Conservation (phyloP, 2,797 vertebrate species). For the Corythornis leucogaster region DNA sequence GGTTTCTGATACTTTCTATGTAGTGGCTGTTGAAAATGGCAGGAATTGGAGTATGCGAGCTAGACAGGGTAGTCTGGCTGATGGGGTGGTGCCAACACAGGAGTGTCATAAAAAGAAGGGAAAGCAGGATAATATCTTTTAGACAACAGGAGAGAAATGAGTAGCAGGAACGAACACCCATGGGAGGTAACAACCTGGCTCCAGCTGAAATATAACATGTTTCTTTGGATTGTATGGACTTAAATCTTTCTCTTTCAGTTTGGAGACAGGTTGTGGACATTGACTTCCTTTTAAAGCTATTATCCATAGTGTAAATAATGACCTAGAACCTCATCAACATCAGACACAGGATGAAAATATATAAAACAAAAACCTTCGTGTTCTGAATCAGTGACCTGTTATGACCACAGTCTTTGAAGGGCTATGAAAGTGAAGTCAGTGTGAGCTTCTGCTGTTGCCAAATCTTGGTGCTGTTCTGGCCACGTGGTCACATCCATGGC, state of each 20-base stretch:
- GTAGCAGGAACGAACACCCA: background rate
- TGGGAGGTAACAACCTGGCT: background rate
- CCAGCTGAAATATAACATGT: background rate
- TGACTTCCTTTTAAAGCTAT: background rate
- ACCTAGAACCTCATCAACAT: background rate
- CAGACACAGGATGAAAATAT: background rate
- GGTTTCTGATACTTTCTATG: background rate
- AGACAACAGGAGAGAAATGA: background rate
- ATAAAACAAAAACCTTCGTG: background rate
- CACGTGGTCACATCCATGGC: accelerated
- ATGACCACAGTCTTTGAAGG: background rate
- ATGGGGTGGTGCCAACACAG: background rate
- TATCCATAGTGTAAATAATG: background rate
- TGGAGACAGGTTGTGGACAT: background rate
- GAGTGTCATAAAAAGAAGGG: background rate
- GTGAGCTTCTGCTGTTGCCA: background rate
- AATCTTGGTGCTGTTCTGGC: background rate
- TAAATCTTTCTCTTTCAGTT: background rate
- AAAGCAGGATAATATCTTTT: background rate
- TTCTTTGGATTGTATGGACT: background rate
- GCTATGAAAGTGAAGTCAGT: background rate
- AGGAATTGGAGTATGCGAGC: background rate
- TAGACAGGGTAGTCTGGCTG: background rate
- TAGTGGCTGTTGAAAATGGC: background rate
- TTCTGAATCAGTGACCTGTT: background rate